phyloP scores from a whole-genome alignment of 2,888 invertebrate species.

The Orthonychiurus folsomi region DNA sequence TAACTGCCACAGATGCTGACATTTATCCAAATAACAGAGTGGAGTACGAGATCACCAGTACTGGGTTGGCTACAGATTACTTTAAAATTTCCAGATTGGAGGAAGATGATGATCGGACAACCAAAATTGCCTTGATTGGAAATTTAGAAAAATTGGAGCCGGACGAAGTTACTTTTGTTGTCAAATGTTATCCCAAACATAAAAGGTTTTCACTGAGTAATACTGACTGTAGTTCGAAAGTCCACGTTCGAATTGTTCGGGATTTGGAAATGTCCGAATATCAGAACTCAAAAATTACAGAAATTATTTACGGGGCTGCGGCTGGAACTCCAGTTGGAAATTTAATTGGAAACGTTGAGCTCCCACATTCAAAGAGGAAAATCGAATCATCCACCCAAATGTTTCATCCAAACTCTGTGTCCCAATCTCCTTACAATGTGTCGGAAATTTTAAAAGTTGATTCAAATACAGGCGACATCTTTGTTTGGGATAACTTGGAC shows the following conservation, averaged over 20 bases:
- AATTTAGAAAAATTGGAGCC: slow-evolving; percentile 34
- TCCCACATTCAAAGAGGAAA: slow-evolving; percentile 26
- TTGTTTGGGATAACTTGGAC: slow-evolving; percentile 38
- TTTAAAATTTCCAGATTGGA: slow-evolving; percentile 29
- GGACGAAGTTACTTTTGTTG: slow-evolving; percentile 30
- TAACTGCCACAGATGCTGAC: slow-evolving; percentile 66
- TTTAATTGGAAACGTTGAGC: slow-evolving; percentile 37
- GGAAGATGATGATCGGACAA: slow-evolving; percentile 19
- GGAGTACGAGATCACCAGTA: slow-evolving; percentile 32
- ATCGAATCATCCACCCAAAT: slow-evolving; percentile 31
- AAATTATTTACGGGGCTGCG: slow-evolving; percentile 37
- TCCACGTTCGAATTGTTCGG: slow-evolving; percentile 28
- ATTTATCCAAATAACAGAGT: slow-evolving; percentile 43
- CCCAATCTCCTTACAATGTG: slow-evolving; percentile 31
- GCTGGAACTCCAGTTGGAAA: slow-evolving; percentile 33
- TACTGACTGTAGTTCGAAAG: slow-evolving; percentile 37
- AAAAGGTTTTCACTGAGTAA: slow-evolving; percentile 25
- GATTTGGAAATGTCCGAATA: slow-evolving; percentile 24
- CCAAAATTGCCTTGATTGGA: slow-evolving; percentile 29
- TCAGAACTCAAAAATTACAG: slow-evolving; percentile 28
- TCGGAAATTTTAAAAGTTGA: slow-evolving; percentile 32
- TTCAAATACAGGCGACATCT: slow-evolving; percentile 36
- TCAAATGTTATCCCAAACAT: slow-evolving; percentile 37
- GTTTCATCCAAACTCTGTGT: slow-evolving; percentile 32
- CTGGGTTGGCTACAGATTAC: slow-evolving; percentile 23